Conservation (phyloP, 2,888 invertebrate species). For the Anodontia alba region DNA sequence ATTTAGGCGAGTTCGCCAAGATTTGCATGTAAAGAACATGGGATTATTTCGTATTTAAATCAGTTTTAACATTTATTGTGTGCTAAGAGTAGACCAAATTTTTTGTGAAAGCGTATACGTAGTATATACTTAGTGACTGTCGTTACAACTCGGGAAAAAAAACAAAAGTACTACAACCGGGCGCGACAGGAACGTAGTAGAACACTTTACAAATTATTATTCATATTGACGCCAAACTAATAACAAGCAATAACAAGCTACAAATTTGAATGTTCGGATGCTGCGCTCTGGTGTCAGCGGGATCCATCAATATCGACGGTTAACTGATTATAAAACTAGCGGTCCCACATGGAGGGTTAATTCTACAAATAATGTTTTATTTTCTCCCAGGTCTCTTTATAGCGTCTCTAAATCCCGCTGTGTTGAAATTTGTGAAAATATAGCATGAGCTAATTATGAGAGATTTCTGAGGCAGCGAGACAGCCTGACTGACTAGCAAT, state of each 20-base stretch:
- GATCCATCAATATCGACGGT: slow-evolving; percentile 2
- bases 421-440: slow-evolving; percentile 61
- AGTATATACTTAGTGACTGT: too few relatives aligned
- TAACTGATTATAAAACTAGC: slow-evolving; percentile 10
- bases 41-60: too few relatives aligned
- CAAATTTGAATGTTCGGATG: slow-evolving; percentile 44
- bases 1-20: too few relatives aligned
- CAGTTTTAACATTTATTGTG: too few relatives aligned
- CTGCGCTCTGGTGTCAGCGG: neutral
- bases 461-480: slow-evolving; percentile 49
- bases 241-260: slow-evolving; percentile 44
- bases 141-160: too few relatives aligned
- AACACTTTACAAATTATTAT: slow-evolving; percentile 2
- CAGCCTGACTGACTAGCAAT: slow-evolving; percentile 58
- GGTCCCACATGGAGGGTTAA: slow-evolving; percentile 30
- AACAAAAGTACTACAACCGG: too few relatives aligned
- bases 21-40: too few relatives aligned
- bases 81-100: too few relatives aligned
- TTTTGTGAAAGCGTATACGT: too few relatives aligned
- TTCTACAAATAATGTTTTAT: slow-evolving; percentile 33
- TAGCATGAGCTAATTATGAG: slow-evolving; percentile 56
- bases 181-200: too few relatives aligned
- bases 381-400: neutral
- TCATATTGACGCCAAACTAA: slow-evolving; percentile 44
- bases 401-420: slow-evolving; percentile 43